Evolutionary conservation across 2,888 invertebrate species (phyloP).

Genomic region (Drymonia ruficornis): DNA sequence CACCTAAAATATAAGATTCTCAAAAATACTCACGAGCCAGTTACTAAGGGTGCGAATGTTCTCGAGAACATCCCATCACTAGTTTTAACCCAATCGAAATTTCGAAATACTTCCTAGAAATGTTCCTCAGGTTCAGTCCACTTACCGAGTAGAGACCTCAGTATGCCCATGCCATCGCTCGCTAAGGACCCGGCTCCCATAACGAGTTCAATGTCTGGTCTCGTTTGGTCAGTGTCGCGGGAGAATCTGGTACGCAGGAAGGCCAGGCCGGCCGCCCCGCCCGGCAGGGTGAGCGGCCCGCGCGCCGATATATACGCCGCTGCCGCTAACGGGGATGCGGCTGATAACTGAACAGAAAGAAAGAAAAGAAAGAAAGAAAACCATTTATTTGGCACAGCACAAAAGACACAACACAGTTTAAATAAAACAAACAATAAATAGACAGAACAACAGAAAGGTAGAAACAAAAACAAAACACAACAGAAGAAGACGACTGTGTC

Average conservation of each 20-base stretch:
- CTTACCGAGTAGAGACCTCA: slow-evolving; percentile 86
- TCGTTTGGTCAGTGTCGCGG: slow-evolving; percentile 86
- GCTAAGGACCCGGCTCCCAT: slow-evolving; percentile 91
- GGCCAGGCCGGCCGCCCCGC: slow-evolving; percentile 91
- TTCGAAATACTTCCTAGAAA: not conserved
- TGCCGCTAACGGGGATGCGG: slow-evolving; percentile 82
- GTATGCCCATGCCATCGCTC: slow-evolving; percentile 88
- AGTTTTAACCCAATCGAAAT: not conserved
- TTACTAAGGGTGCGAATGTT: no score
- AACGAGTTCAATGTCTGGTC: slow-evolving; percentile 93
- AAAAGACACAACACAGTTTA: no score
- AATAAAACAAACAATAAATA: no score
- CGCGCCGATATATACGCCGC: slow-evolving; percentile 86
- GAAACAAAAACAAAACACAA: no score
- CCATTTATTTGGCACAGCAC: no score
- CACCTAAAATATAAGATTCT: no score
- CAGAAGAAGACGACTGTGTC: no score
- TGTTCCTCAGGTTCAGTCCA: not conserved
- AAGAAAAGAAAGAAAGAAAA: no score
- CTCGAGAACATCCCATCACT: no score
- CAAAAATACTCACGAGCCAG: no score
- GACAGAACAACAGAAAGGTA: no score
- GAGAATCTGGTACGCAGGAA: slow-evolving; percentile 89
- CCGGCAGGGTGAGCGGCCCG: slow-evolving; percentile 91
- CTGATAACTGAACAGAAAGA: slow-evolving; percentile 57